A percentile compares a stretch with the other conserved stretches of the same genome.
These are phyloP conservation scores for Poeciliopsis presidionis DNA, from an alignment of 2,797 vertebrate species.

Conservation along the genomic window DNA sequence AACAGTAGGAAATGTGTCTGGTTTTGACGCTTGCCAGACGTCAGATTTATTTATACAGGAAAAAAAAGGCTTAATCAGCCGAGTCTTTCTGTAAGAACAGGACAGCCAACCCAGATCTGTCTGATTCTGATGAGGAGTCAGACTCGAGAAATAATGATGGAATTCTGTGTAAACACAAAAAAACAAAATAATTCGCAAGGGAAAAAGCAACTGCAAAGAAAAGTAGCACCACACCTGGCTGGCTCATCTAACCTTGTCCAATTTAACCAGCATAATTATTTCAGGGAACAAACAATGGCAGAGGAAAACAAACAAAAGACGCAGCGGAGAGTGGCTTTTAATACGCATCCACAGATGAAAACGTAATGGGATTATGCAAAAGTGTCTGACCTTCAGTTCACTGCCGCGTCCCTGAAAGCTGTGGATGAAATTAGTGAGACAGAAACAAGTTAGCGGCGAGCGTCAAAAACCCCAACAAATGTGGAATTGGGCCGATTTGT, in stretches of 20 bases:
- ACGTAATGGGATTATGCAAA: conserved; percentile 21
- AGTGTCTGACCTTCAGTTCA: conserved; percentile 44
- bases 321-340: conserved; percentile 7
- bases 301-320: conserved; percentile 8
- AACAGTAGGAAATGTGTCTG: conserved; percentile 6
- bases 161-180: conserved; percentile 6
- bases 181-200: conserved; percentile 18
- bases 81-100: conserved; percentile 35
- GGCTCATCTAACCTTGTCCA: conserved; percentile 22
- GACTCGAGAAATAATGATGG: conserved; percentile 44
- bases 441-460: conserved; percentile 40
- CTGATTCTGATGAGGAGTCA: conserved; percentile 24
- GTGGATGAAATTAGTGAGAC: conserved; percentile 32
- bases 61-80: conserved; percentile 21
- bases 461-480: conserved; percentile 10
- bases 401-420: conserved; percentile 30
- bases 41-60: conserved; percentile 45
- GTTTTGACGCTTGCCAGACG: conserved; percentile 40
- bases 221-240: conserved; percentile 11
- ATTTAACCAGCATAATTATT: conserved; percentile 23
- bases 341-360: conserved; percentile 13
- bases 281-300: not conserved
- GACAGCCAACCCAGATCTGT: conserved; percentile 35
- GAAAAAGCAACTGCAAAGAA: conserved; percentile 36
- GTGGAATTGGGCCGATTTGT: conserved; percentile 70